Evolutionary conservation across 2,113 vertebrate species (phyloP).

Genomic region (Alaudala cheleensis): DNA sequence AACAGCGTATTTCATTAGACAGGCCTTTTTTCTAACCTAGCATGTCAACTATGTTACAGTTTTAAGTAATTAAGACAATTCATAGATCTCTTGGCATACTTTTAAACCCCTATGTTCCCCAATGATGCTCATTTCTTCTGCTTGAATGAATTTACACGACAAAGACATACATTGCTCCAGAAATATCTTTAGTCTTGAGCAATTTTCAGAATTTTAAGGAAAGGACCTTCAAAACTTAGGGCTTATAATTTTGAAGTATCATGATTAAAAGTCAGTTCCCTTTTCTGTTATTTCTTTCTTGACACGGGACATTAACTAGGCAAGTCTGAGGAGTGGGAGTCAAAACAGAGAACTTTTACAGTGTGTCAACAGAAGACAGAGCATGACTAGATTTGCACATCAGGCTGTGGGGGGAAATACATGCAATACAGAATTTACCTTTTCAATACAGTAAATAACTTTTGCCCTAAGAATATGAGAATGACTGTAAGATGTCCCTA

Average conservation of each 20-base stretch:
- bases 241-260: neutral
- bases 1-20: neutral
- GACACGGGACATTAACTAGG: neutral
- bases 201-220: neutral
- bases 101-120: neutral
- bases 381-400: neutral
- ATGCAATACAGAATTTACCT: neutral
- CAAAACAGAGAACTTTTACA: neutral
- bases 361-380: neutral
- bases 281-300: neutral
- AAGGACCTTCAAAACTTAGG: neutral
- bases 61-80: neutral
- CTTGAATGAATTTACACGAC: neutral
- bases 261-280: neutral
- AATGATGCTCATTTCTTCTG: neutral
- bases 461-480: neutral
- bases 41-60: neutral
- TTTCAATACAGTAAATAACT: neutral
- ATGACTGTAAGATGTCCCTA: neutral
- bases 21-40: neutral
- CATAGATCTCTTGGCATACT: neutral
- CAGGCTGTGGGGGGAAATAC: neutral
- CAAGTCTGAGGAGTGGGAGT: neutral
- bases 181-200: neutral
- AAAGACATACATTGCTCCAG: neutral